Base-by-base conservation (phyloP, 2,797 vertebrate species). In the Iguana delicatissima region DNA sequence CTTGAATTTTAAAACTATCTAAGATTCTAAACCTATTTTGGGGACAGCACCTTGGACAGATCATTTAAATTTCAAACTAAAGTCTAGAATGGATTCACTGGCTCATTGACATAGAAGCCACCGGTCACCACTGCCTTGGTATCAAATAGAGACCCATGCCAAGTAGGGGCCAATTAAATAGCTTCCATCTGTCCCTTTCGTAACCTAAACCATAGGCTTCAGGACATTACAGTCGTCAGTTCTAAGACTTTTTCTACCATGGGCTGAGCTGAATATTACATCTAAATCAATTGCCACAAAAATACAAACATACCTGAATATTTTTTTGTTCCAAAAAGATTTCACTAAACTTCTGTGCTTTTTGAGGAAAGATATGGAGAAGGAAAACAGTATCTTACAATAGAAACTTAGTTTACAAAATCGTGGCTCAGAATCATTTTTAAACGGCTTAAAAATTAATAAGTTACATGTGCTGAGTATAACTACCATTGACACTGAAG, bases 371-470 rank as follows among this genome's bases (percentile, higher is more conserved):
- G 16, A 59, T 16, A 59, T 16, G 16, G 38, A 79, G 24, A 29
- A 79, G 9, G 22, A 50, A 79, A 79, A 26, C n/a, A 24, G 5
- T 79, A 69, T 90, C 50, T 86, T 84, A 88, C 59, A 92, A 89
- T 92, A 64, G 84, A 55, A 85, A 90, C 92, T n/a, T 91, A 95
- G 85, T 64, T 80, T 81, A 92, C 89, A 90, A 94, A 95, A 92
- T 81, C 4, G 86, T 91, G 85, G 69, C 26, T 88, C 35, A n/a
- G n/a, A 73, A 16, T 10, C 12, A 72, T 13, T 72, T n/a, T 72
- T n/a, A 12, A n/a, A 72, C 13, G 72, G n/a, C 8, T 35, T 74
- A 74, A 74, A 16, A 74, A 38, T 38, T 38, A 74, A 38, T n/a
- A 38, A 35, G 16, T 35, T n/a, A 74, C n/a, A 38, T 38, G 10